These are phyloP conservation scores for Drosophila picticornis DNA, from an alignment of 2,888 invertebrate species.

Conservation along the genomic window DNA sequence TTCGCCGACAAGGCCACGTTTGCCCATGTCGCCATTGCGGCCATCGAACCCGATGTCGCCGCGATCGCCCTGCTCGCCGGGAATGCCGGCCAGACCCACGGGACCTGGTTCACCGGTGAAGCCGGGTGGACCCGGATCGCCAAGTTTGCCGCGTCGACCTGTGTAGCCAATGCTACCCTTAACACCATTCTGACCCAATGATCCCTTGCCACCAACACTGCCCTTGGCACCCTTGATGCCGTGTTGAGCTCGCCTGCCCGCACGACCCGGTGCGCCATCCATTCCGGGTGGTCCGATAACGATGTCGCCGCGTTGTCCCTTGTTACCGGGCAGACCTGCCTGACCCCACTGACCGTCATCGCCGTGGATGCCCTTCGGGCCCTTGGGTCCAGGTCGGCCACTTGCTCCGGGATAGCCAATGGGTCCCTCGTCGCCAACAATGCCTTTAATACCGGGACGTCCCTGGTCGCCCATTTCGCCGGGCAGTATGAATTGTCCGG, in stretches of 20 bases:
- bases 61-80: conserved; percentile 84
- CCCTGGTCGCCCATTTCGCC: conserved; percentile 85
- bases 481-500: conserved; percentile 81
- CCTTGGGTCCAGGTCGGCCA: conserved; percentile 86
- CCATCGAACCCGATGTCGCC: conserved; percentile 88
- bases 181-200: conserved; percentile 82
- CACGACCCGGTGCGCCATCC: conserved; percentile 83
- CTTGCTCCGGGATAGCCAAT: conserved; percentile 86
- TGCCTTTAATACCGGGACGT: conserved; percentile 84
- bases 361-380: conserved; percentile 87
- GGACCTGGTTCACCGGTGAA: conserved; percentile 67
- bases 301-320: conserved; percentile 85
- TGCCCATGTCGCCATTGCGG: conserved; percentile 77
- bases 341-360: conserved; percentile 87
- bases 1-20: conserved; percentile 84
- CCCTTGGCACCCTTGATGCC: conserved; percentile 86
- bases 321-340: conserved; percentile 87
- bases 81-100: conserved; percentile 77
- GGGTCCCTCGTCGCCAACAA: conserved; percentile 86
- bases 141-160: conserved; percentile 86
- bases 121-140: conserved; percentile 84
- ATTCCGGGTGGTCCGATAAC: conserved; percentile 83
- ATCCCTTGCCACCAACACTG: conserved; percentile 83
- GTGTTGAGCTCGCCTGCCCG: conserved; percentile 84
- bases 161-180: conserved; percentile 85